These are phyloP conservation scores for Tringa solitaria DNA, from an alignment of 2,113 vertebrate species.

Conservation along the genomic window DNA sequence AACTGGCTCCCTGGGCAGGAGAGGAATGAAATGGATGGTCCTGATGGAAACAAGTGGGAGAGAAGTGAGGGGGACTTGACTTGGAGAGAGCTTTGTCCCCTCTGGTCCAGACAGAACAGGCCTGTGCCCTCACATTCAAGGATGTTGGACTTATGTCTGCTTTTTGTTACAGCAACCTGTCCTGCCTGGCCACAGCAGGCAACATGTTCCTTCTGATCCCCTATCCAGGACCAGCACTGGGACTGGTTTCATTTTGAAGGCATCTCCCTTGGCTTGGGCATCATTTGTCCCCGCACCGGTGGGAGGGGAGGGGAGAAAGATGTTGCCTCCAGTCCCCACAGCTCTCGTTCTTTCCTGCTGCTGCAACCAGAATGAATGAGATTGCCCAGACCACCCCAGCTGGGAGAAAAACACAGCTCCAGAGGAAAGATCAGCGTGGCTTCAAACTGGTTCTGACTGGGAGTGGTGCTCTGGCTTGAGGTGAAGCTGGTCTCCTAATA, in stretches of 20 bases:
- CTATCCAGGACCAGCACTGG: not conserved
- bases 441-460: not conserved
- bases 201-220: not conserved
- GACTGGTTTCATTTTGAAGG: fast-evolving
- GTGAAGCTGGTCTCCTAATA: not conserved
- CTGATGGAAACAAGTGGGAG: not conserved
- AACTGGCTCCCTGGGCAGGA: not conserved
- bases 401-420: not conserved
- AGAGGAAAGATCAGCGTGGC: not conserved
- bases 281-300: fast-evolving
- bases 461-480: not conserved
- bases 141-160: not conserved
- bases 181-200: not conserved
- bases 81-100: not conserved
- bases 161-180: not conserved
- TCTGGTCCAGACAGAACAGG: not conserved
- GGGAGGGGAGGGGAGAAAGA: not conserved
- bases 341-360: not conserved
- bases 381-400: fast-evolving
- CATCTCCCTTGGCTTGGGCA: not conserved
- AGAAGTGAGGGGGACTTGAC: not conserved
- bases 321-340: not conserved
- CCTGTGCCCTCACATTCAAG: not conserved
- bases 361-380: fast-evolving
- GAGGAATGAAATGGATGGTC: not conserved